Evolutionary conservation across 1,140 invertebrate species (phyloP).

Genomic region (Rhopalosiphum padi): DNA sequence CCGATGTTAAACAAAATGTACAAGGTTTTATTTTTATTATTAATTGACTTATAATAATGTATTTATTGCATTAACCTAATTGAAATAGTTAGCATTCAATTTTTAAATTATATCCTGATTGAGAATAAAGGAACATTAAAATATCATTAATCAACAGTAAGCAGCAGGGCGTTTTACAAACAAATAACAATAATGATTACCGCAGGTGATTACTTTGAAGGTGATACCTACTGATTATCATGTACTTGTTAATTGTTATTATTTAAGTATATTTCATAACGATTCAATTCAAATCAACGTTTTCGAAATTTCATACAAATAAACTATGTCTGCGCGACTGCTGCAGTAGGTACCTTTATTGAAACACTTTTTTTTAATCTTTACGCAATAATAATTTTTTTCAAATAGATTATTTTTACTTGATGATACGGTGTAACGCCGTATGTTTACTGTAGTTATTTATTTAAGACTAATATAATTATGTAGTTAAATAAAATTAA

Average conservation of each 20-base stretch:
- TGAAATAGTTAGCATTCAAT: background rate
- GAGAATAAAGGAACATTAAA: slow-evolving; percentile 8
- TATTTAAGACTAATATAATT: too few species aligned
- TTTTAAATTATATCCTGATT: background rate
- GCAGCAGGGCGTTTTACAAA: background rate
- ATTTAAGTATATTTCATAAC: background rate
- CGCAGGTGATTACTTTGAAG: background rate
- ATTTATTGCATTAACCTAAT: background rate
- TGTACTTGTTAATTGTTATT: background rate
- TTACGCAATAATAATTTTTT: background rate
- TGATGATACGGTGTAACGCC: background rate
- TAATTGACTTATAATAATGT: background rate
- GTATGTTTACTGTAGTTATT: background rate
- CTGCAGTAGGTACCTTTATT: background rate
- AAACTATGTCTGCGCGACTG: background rate
- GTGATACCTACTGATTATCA: background rate
- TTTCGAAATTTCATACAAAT: background rate
- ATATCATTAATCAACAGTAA: background rate
- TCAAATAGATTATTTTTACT: background rate
- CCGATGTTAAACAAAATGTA: background rate
- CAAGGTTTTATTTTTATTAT: slow-evolving; percentile 29
- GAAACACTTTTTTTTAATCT: background rate
- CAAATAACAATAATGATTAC: background rate
- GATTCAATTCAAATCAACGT: background rate
- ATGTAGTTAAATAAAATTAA: background rate